Conservation (phyloP, 2,797 vertebrate genomes). For the Takifugu rubripes region DNA sequence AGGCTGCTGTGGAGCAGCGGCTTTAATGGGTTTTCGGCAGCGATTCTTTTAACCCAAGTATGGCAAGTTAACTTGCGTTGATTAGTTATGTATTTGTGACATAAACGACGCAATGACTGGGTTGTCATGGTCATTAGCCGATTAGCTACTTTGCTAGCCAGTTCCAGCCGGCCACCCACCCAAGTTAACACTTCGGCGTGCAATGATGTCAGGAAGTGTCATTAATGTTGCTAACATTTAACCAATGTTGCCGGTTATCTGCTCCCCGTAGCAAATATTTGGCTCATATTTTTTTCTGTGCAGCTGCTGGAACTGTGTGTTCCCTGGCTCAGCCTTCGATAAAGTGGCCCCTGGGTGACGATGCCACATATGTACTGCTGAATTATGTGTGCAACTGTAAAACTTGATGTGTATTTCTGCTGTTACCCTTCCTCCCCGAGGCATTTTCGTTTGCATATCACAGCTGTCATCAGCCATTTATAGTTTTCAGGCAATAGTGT, state of each 20-base stretch:
- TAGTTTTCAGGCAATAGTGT: slow-evolving; percentile 7
- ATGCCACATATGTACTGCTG: slow-evolving; percentile 22
- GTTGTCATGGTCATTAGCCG: slow-evolving; percentile 39
- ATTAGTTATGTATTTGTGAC: not conserved
- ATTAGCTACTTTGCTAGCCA: slow-evolving; percentile 55
- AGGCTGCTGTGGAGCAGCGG: not conserved
- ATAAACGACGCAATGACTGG: not conserved
- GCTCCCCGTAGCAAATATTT: slow-evolving; percentile 1
- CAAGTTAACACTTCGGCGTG: slow-evolving; percentile 47
- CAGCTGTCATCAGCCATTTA: slow-evolving; percentile 21
- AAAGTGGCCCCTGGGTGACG: slow-evolving; percentile 41
- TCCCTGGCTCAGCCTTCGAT: slow-evolving; percentile 37
- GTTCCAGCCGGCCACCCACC: slow-evolving; percentile 41
- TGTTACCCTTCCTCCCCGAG: not conserved
- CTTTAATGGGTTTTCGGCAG: not conserved
- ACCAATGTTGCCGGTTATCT: slow-evolving; percentile 17
- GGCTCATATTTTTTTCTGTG: slow-evolving; percentile 37
- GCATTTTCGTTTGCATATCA: slow-evolving; percentile 5
- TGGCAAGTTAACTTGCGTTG: not conserved
- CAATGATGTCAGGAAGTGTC: slow-evolving; percentile 11
- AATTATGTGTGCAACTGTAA: slow-evolving; percentile 15
- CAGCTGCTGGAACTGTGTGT: slow-evolving; percentile 46
- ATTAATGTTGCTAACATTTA: slow-evolving; percentile 13
- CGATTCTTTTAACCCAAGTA: not conserved
- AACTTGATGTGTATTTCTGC: slow-evolving; percentile 8